Percentiles rank a stretch among this genome's conserved stretches.
phyloP scores from a whole-genome alignment of 1,140 invertebrate genomes.

The Drosophila pallidifrons region DNA sequence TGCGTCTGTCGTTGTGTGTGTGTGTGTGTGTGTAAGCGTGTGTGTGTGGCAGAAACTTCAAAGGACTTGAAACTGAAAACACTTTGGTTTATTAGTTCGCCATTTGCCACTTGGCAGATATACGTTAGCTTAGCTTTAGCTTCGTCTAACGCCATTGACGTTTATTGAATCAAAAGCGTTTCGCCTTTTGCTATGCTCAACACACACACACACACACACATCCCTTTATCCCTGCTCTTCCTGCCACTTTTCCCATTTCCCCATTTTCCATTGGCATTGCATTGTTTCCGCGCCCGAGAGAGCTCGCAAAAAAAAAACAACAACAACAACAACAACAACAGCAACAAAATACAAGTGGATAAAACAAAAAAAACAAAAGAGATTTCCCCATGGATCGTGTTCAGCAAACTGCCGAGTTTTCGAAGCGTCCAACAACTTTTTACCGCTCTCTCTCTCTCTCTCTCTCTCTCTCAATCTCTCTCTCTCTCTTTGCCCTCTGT shows the following conservation, averaged over 20 bases:
- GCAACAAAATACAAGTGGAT: constrained; percentile 33
- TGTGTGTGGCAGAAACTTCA: constrained; percentile 30
- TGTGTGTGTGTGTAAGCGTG: neutral
- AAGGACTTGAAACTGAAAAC: constrained; percentile 43
- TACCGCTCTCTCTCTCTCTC: neutral
- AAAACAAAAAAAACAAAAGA: constrained; percentile 70
- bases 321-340: no score
- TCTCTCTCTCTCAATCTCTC: no score
- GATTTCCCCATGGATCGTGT: constrained; percentile 75
- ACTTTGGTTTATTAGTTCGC: constrained; percentile 55
- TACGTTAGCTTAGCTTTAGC: neutral
- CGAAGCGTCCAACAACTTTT: constrained; percentile 35
- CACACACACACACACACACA: no score
- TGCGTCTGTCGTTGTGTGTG: neutral
- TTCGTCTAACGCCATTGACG: constrained; percentile 64
- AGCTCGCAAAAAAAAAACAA: neutral
- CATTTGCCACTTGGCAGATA: constrained; percentile 16
- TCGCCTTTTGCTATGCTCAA: constrained; percentile 35
- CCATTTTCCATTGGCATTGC: constrained; percentile 23
- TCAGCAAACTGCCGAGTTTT: constrained; percentile 61
- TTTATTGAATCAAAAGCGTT: constrained; percentile 80
- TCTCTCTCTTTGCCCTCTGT: no score
- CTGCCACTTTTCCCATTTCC: neutral
- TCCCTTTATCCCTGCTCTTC: neutral
- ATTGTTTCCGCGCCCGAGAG: constrained; percentile 32